Evolutionary conservation across 2,888 invertebrate species (phyloP).

Genomic region (Drosophila emarginata): DNA sequence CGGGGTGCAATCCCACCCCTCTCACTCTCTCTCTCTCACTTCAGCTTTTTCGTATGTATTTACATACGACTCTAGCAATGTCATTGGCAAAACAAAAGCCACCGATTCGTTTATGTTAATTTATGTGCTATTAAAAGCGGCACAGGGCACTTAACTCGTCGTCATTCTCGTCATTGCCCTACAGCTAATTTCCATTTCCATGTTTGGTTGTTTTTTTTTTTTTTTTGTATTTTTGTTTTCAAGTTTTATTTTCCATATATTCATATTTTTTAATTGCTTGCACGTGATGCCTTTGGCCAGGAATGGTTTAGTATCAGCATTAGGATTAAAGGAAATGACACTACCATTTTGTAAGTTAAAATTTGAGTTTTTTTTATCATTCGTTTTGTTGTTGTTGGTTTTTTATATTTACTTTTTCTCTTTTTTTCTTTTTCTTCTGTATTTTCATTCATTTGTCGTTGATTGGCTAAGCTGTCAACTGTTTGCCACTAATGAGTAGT

Average conservation of each 20-base stretch:
- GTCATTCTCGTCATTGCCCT: constrained; percentile 30
- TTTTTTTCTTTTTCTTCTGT: background rate
- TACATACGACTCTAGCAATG: constrained; percentile 68
- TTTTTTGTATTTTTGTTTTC: background rate
- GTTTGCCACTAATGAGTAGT: constrained; percentile 51
- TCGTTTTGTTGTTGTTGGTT: background rate
- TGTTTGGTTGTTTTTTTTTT: constrained; percentile 9
- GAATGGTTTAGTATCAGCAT: constrained; percentile 37
- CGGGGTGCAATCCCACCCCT: background rate
- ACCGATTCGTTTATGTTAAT: constrained; percentile 67
- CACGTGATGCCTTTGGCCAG: constrained; percentile 56
- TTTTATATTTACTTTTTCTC: no score
- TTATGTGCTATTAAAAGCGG: constrained; percentile 75
- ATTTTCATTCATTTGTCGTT: constrained; percentile 42
- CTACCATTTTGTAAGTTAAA: background rate
- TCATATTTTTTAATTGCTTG: constrained; percentile 58
- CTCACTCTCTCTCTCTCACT: background rate
- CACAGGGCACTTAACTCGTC: constrained; percentile 70
- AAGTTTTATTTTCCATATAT: constrained; percentile 19
- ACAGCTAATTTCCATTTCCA: constrained; percentile 44
- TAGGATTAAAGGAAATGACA: background rate
- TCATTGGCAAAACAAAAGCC: constrained; percentile 73
- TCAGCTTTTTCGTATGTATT: constrained; percentile 38
- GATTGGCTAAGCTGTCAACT: constrained; percentile 53
- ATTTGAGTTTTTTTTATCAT: background rate